A percentile compares a stretch with the other conserved stretches of the same genome.
These are phyloP conservation scores for Meliscaeva auricollis DNA, from an alignment of 2,888 invertebrate species.

Conservation along the genomic window DNA sequence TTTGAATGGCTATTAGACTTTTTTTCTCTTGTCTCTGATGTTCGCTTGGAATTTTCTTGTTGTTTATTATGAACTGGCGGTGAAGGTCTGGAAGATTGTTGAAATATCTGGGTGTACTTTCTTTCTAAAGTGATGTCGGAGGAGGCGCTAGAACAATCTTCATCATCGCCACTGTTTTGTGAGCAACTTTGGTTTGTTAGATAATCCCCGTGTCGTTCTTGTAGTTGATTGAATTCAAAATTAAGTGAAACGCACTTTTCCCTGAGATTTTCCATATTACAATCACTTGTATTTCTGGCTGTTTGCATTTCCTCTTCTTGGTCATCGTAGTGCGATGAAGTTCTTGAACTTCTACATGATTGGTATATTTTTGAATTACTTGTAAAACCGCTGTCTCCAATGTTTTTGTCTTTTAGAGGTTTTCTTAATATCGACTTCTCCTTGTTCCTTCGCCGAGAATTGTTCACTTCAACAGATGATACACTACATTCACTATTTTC, in stretches of 20 bases:
- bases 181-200: slow-evolving; percentile 69
- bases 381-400: slow-evolving; percentile 13
- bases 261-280: slow-evolving; percentile 79
- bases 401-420: slow-evolving; percentile 42
- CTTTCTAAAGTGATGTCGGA: slow-evolving; percentile 77
- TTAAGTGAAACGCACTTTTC: slow-evolving; percentile 81
- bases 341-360: slow-evolving; percentile 23
- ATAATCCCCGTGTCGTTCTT: slow-evolving; percentile 80
- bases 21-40: slow-evolving; percentile 79
- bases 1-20: neutral
- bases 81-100: slow-evolving; percentile 30
- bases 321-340: slow-evolving; percentile 9
- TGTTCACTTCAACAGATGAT: neutral
- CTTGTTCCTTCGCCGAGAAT: slow-evolving; percentile 12
- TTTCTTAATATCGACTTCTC: neutral
- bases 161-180: slow-evolving; percentile 41
- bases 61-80: slow-evolving; percentile 16
- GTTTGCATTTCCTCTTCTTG: slow-evolving; percentile 30
- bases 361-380: neutral
- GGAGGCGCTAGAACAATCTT: slow-evolving; percentile 69
- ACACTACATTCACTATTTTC: neutral
- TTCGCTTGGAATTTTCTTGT: slow-evolving; percentile 78
- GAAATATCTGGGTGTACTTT: slow-evolving; percentile 77
- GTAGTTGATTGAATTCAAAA: slow-evolving; percentile 80
- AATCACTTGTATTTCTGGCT: slow-evolving; percentile 20